These are phyloP conservation scores for Pavo muticus DNA, from an alignment of 2,113 vertebrate genomes.

Conservation along the genomic window DNA sequence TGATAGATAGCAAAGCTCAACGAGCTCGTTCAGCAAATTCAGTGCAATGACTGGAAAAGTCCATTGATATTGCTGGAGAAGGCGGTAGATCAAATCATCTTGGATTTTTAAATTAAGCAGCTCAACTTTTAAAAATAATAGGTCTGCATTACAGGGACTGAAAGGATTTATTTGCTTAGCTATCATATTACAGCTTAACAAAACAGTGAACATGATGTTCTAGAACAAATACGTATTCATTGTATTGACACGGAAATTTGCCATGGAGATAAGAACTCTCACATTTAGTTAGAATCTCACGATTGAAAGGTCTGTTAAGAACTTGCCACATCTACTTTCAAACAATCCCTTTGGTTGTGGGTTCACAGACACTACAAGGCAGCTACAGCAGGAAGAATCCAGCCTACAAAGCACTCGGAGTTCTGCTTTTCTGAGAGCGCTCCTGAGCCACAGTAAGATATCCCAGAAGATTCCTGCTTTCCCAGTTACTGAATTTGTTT, in stretches of 20 bases:
- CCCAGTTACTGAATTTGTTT: background rate
- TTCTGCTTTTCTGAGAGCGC: background rate
- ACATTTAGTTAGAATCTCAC: background rate
- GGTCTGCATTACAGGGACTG: background rate
- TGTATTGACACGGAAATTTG: background rate
- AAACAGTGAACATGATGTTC: background rate
- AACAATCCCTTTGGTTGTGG: background rate
- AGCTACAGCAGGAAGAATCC: background rate
- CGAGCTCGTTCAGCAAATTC: background rate
- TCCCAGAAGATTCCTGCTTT: background rate
- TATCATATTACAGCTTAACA: background rate
- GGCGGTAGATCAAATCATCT: slow-evolving; percentile 3
- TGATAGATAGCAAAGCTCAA: slow-evolving; percentile 2
- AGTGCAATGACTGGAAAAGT: background rate
- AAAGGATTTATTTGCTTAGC: background rate
- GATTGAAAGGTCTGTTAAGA: background rate
- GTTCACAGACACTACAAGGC: background rate
- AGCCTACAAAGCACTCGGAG: background rate
- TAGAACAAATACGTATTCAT: background rate
- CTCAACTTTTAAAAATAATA: slow-evolving; percentile 21
- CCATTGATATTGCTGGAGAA: slow-evolving; percentile 1
- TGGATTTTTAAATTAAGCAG: background rate
- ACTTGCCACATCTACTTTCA: background rate
- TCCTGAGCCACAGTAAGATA: background rate
- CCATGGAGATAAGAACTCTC: background rate